phyloP scores from a whole-genome alignment of 2,888 invertebrate species.

The Erebia palarica region DNA sequence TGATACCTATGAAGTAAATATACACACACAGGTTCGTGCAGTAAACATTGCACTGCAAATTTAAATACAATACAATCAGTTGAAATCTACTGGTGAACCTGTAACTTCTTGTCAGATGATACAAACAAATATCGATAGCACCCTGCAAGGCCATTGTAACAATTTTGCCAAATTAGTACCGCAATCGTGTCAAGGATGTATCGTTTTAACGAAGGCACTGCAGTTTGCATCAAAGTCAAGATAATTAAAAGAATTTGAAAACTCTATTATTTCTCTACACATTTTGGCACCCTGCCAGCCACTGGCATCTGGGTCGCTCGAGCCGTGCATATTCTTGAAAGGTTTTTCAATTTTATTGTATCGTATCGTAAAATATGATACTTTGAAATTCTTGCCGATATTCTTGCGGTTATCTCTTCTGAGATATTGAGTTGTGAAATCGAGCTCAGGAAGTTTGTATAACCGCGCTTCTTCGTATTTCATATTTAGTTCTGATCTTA shows the following conservation, averaged over 20 bases:
- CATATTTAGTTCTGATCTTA: not conserved
- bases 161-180: slow-evolving; percentile 32
- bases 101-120: not conserved
- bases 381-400: slow-evolving; percentile 31
- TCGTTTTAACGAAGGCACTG: slow-evolving; percentile 44
- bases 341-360: slow-evolving; percentile 47
- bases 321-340: slow-evolving; percentile 50
- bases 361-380: slow-evolving; percentile 41
- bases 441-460: slow-evolving; percentile 1
- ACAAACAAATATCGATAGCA: not conserved
- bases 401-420: slow-evolving; percentile 31
- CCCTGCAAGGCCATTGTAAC: slow-evolving; percentile 1
- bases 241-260: slow-evolving; percentile 77
- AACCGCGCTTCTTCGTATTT: not conserved
- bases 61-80: too few relatives aligned
- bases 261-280: slow-evolving; percentile 63
- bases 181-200: slow-evolving; percentile 46
- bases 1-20: too few relatives aligned
- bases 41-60: too few relatives aligned
- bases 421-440: slow-evolving; percentile 29
- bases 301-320: slow-evolving; percentile 69
- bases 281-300: slow-evolving; percentile 68
- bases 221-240: slow-evolving; percentile 61
- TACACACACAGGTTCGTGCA: too few relatives aligned
- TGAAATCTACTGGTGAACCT: not conserved